Evolutionary conservation across 2,797 vertebrate species (phyloP), one percentile per base, ranked within the genome.

Genomic region (Lacerta viridis): DNA sequence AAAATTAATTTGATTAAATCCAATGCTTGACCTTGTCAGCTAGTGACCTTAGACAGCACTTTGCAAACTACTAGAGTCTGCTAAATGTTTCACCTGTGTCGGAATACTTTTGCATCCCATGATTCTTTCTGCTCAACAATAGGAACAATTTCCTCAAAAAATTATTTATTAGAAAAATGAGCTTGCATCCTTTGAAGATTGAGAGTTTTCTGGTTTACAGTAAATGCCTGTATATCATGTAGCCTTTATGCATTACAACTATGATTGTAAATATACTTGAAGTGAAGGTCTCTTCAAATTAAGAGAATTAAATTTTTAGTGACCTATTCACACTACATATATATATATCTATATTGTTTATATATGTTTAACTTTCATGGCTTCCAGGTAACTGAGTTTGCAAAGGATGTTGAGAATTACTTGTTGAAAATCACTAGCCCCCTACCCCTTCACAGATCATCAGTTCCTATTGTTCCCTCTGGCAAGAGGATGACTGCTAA

Each of bases 1-100:
- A 93, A 93, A 94, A 92, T 92, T 43, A 93, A 95, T 89, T 92
- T 94, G 71, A 93, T 95, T 95, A 95, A 93, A 95, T 95, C 71
- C 92, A 91, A 61, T 91, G 89, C 87, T 94, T 95, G 93, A 93
- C 91, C 90, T 94, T 93, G 92, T 91, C 93, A 90, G 4, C 88
- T 90, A 71, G 61, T 33, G 78, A 93, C 89, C 90, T 89, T 81
- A 93, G 90, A 91, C 1, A 1, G 90, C 83, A 91, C 36, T 93
- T 93, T 90, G 88, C 91, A 89, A 79, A 87, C 80, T 92, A 76
- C 85, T 84, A 11, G n/a, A 72, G 64, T n/a, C 64, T 94, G 93
- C 85, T 92, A 83, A 90, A 80, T 86, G 39, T 61, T 61, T 76
- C 39, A 88, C n/a, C 68, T 90, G 39, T 77, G 72, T 59, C 6